These are phyloP conservation scores for Sus cebifrons DNA, from an alignment of 2,797 vertebrate species.

Conservation along the genomic window DNA sequence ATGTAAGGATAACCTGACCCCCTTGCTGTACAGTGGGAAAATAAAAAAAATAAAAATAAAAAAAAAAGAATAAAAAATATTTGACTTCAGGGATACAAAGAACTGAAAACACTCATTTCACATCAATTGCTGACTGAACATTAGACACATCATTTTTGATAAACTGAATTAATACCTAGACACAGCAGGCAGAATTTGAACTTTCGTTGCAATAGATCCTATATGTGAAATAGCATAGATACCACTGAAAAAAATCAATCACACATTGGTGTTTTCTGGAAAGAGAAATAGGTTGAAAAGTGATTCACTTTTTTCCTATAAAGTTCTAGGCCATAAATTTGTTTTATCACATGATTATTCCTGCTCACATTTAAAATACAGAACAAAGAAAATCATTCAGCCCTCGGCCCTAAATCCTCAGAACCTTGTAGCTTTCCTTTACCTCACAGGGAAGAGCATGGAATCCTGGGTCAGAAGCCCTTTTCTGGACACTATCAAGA, in stretches of 20 bases:
- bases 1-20: too few relatives aligned
- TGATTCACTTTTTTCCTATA: neutral
- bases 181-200: neutral
- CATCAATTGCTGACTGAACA: neutral
- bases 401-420: neutral
- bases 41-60: too few relatives aligned
- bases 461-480: neutral
- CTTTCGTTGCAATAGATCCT: slow-evolving; percentile 26
- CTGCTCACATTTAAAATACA: slow-evolving; percentile 28
- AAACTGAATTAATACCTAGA: neutral
- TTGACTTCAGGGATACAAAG: neutral
- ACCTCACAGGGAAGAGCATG: neutral
- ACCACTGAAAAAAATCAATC: neutral
- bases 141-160: neutral
- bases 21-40: too few relatives aligned
- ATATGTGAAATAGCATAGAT: neutral
- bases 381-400: neutral
- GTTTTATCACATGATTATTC: neutral
- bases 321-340: neutral
- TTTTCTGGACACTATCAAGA: neutral
- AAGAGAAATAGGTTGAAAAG: neutral
- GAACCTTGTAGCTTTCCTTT: neutral
- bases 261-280: neutral
- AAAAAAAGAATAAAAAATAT: neutral
- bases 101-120: slow-evolving; percentile 13